Conservation (phyloP, 2,888 invertebrate genomes). For the Hirtodrosophila alboralis region DNA sequence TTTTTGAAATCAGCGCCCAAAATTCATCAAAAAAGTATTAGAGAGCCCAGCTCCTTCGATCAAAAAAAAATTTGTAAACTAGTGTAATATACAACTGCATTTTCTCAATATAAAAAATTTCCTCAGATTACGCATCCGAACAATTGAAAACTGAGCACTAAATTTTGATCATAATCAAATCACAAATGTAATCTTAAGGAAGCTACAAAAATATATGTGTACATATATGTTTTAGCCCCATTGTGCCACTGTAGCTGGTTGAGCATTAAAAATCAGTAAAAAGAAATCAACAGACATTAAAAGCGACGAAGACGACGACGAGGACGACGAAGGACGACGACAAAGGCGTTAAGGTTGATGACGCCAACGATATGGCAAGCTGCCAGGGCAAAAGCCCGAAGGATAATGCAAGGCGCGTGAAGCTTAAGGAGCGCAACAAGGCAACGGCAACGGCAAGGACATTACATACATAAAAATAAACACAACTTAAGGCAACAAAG, state of each 20-base stretch:
- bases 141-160: slow-evolving; percentile 1
- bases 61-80: too few relatives aligned
- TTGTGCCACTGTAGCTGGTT: slow-evolving; percentile 39
- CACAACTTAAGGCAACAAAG: slow-evolving; percentile 64
- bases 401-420: slow-evolving; percentile 45
- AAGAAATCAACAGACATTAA: slow-evolving; percentile 72
- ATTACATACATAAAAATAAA: slow-evolving; percentile 68
- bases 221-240: slow-evolving; percentile 17
- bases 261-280: slow-evolving; percentile 70
- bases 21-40: too few relatives aligned
- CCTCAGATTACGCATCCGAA: too few relatives aligned
- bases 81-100: too few relatives aligned
- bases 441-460: slow-evolving; percentile 9
- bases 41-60: too few relatives aligned
- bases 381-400: slow-evolving; percentile 56
- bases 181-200: not conserved
- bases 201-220: not conserved
- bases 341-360: slow-evolving; percentile 62
- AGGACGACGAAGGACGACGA: too few relatives aligned
- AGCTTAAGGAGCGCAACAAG: not conserved
- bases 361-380: slow-evolving; percentile 60
- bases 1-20: too few relatives aligned
- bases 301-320: slow-evolving; percentile 45
- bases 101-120: too few relatives aligned
- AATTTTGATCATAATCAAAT: too few relatives aligned